Evolutionary conservation across 30 jellyfish, hydroid and myxozoan genomes (phyloP).

Genomic region (Sanderia malayensis): DNA sequence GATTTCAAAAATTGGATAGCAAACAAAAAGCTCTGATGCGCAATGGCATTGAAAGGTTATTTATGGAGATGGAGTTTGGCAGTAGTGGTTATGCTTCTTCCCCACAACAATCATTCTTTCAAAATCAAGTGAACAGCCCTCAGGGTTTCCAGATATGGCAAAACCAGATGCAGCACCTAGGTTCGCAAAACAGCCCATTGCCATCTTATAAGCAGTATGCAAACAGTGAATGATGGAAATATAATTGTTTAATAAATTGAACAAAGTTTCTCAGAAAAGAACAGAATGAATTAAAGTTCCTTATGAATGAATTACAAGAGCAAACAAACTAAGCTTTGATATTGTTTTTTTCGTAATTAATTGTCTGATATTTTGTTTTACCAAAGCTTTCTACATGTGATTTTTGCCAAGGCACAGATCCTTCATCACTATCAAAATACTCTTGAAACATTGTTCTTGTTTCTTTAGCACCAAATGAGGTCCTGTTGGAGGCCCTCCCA

Average conservation of each 20-base stretch:
- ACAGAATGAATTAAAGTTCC: not conserved
- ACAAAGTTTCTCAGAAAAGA: not conserved
- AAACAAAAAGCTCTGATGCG: constrained; percentile 12
- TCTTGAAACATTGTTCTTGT: too few relatives aligned
- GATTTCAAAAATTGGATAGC: constrained; percentile 28
- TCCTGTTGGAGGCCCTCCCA: constrained; percentile 6
- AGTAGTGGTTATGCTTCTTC: not conserved
- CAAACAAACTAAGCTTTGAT: not conserved
- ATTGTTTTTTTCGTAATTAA: constrained; percentile 28
- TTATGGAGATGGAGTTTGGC: constrained; percentile 21
- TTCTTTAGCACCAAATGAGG: not conserved
- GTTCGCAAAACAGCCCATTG: constrained; percentile 37
- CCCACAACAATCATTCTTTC: constrained; percentile 24
- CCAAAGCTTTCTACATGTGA: constrained; percentile 30
- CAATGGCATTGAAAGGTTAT: constrained; percentile 31
- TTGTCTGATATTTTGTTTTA: constrained; percentile 30
- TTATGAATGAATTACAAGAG: not conserved
- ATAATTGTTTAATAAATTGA: not conserved
- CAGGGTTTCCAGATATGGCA: constrained; percentile 21
- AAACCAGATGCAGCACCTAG: constrained; percentile 17
- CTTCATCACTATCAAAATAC: not conserved
- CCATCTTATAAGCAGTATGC: constrained; percentile 17
- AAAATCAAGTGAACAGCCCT: constrained; percentile 5
- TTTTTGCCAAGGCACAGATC: constrained; percentile 29
- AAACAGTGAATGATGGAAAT: not conserved